Evolutionary conservation across 37 sponge, comb jelly and placozoan genomes (phyloP).

Genomic region (Cladorhizidae sp.): DNA sequence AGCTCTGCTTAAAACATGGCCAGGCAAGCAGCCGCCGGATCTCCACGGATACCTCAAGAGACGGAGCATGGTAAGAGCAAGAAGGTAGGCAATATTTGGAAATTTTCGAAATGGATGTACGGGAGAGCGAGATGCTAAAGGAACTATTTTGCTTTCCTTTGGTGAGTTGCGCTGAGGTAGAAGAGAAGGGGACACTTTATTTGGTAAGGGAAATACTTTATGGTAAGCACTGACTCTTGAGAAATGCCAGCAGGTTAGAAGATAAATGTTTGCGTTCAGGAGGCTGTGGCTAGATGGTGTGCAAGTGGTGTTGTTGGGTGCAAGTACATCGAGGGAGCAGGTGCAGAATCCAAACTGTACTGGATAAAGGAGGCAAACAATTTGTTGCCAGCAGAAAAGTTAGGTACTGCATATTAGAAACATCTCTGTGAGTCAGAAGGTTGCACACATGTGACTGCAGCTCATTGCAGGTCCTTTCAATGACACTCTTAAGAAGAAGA

Average conservation of each 20-base stretch:
- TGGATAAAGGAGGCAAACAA: background rate
- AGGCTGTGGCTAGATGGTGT: background rate
- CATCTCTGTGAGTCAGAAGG: too few relatives aligned
- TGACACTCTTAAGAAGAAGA: too few relatives aligned
- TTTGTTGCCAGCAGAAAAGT: background rate
- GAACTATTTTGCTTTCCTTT: background rate
- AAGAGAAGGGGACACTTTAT: background rate
- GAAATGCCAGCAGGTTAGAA: background rate
- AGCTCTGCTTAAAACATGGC: background rate
- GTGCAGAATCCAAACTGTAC: background rate
- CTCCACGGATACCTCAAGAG: background rate
- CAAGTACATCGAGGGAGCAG: background rate
- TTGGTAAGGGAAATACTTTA: background rate
- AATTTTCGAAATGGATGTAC: background rate
- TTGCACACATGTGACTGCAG: too few relatives aligned
- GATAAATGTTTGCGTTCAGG: slow-evolving; percentile 6
- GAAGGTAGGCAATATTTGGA: background rate
- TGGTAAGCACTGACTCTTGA: background rate
- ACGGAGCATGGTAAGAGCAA: background rate
- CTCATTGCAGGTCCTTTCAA: too few relatives aligned
- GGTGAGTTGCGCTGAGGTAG: background rate
- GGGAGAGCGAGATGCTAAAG: background rate
- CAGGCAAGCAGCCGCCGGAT: background rate
- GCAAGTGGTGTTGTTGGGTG: background rate
- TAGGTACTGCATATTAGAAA: too few relatives aligned